Evolutionary conservation across 1,140 invertebrate species (phyloP).

Genomic region (Solen grandis): DNA sequence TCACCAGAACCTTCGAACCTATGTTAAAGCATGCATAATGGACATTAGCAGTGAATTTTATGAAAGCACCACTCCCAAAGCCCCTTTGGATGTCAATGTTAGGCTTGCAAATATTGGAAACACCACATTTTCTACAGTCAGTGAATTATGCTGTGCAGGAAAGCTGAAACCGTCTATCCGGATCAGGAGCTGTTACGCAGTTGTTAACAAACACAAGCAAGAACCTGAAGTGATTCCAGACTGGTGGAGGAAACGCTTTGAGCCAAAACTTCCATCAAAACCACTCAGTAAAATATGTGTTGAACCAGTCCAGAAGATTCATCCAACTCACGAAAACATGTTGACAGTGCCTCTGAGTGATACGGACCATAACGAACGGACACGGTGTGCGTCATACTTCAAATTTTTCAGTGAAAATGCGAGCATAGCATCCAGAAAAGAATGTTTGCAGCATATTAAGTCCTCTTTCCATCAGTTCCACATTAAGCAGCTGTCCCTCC

Average conservation of each 20-base stretch:
- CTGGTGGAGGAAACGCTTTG: constrained; percentile 66
- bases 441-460: constrained; percentile 58
- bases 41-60: constrained; percentile 69
- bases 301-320: constrained; percentile 30
- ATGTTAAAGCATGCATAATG: constrained; percentile 63
- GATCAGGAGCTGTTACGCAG: constrained; percentile 61
- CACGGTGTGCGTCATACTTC: constrained; percentile 69
- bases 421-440: constrained; percentile 66
- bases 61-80: constrained; percentile 68
- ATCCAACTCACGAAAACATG: constrained; percentile 46
- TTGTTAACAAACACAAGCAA: constrained; percentile 54
- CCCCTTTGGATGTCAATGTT: constrained; percentile 61
- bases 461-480: constrained; percentile 68
- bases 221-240: constrained; percentile 56
- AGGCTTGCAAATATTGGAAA: constrained; percentile 62
- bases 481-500: constrained; percentile 62
- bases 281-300: constrained; percentile 29
- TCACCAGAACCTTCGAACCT: constrained; percentile 57
- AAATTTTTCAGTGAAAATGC: constrained; percentile 67
- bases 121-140: constrained; percentile 61
- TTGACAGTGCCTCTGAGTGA: constrained; percentile 66
- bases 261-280: neutral
- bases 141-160: constrained; percentile 64
- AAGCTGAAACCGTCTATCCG: constrained; percentile 62
- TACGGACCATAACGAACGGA: constrained; percentile 62